Evolutionary conservation across 2,888 invertebrate genomes (phyloP).

Genomic region (Pimpla rufipes): DNA sequence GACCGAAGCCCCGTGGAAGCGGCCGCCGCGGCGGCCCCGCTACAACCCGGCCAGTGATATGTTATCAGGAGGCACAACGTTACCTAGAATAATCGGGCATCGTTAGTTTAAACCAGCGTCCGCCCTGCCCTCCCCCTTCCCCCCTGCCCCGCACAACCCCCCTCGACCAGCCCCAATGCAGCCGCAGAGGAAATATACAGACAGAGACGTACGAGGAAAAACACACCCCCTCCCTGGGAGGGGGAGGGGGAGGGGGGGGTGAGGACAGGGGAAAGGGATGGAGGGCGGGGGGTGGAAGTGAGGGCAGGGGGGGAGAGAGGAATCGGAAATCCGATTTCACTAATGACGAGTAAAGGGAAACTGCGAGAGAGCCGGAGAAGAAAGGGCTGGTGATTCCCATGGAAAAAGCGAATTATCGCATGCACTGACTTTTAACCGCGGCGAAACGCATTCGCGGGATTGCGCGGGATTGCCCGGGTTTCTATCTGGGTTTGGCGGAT

Average conservation of each 20-base stretch:
- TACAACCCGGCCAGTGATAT: slow-evolving; percentile 68
- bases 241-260: too few species aligned
- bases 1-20: slow-evolving; percentile 44
- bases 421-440: not conserved
- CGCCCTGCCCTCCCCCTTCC: too few species aligned
- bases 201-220: slow-evolving; percentile 24
- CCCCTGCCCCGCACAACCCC: too few species aligned
- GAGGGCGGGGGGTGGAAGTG: too few species aligned
- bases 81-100: slow-evolving; percentile 70
- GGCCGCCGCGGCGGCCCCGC: slow-evolving; percentile 55
- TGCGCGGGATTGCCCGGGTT: too few species aligned
- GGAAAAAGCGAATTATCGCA: slow-evolving; percentile 7
- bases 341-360: slow-evolving; percentile 53
- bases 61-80: slow-evolving; percentile 70
- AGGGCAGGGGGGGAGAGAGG: slow-evolving; percentile 45
- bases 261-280: too few species aligned
- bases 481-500: too few species aligned
- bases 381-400: slow-evolving; percentile 10
- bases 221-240: not conserved
- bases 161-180: slow-evolving; percentile 27
- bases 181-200: slow-evolving; percentile 9
- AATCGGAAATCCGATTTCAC: slow-evolving; percentile 64
- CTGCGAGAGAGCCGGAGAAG: not conserved
- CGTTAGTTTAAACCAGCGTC: slow-evolving; percentile 67
- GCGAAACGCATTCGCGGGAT: too few species aligned